phyloP scores from a whole-genome alignment of 2,797 vertebrate species.

The Cynopterus sphinx region DNA sequence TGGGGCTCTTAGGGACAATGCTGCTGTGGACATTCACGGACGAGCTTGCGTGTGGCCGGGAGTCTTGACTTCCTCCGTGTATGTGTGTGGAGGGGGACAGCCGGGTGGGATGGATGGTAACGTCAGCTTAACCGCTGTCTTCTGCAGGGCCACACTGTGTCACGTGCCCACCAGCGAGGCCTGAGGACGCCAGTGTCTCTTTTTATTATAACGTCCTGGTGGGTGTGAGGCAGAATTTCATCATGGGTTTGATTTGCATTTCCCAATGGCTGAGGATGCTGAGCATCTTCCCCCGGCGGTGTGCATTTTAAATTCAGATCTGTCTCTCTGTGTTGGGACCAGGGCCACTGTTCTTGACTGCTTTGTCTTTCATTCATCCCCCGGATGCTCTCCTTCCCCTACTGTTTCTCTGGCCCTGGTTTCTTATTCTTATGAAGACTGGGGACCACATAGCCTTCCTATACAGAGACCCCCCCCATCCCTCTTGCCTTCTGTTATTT shows the following conservation, averaged over 20 bases:
- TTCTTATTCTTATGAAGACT: neutral
- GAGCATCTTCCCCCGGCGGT: neutral
- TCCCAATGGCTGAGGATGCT: neutral
- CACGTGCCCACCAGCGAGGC: too few species aligned
- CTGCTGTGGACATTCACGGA: accelerated
- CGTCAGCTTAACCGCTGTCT: too few species aligned
- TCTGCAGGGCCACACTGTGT: neutral
- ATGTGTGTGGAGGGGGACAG: too few species aligned
- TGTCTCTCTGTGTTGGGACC: neutral
- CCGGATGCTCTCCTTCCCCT: too few species aligned
- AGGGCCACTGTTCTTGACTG: too few species aligned
- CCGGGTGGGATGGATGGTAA: accelerated
- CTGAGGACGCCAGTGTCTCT: neutral
- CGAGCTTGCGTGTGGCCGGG: accelerated
- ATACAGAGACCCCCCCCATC: neutral
- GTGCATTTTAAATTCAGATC: neutral
- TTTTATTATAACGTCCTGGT: neutral
- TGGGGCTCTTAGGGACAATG: accelerated
- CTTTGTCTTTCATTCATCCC: neutral
- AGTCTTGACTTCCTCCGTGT: too few species aligned
- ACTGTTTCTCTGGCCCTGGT: neutral
- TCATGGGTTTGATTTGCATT: neutral
- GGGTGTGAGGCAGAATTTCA: neutral
- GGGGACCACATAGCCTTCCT: too few species aligned
- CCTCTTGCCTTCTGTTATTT: neutral